Conservation (phyloP, 2,113 vertebrate species). For the Rhea americana region DNA sequence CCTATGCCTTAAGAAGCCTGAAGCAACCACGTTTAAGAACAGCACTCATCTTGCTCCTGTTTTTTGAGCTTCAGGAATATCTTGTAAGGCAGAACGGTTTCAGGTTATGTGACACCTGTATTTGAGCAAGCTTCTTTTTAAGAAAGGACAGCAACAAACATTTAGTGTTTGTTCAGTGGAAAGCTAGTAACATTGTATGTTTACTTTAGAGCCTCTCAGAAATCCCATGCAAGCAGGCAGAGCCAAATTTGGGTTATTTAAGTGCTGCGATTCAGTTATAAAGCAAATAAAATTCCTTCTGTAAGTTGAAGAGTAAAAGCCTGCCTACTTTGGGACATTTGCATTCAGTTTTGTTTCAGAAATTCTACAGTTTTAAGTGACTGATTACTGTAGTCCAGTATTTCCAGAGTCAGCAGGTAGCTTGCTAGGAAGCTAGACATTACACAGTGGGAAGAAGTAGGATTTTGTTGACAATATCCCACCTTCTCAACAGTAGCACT, state of each 20-base stretch:
- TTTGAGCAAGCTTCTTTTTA: neutral
- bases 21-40: neutral
- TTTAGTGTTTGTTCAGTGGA: neutral
- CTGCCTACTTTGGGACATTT: neutral
- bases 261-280: neutral
- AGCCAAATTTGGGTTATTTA: neutral
- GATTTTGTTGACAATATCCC: neutral
- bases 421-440: neutral
- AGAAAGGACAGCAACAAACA: neutral
- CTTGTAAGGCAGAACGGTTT: neutral
- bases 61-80: neutral
- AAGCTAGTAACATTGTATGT: neutral
- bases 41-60: neutral
- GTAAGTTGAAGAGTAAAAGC: neutral
- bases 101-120: fast-evolving
- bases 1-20: neutral
- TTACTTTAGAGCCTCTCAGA: neutral
- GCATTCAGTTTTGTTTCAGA: neutral
- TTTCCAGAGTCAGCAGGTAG: neutral
- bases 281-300: neutral
- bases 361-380: neutral
- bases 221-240: neutral
- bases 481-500: neutral
- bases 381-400: fast-evolving
- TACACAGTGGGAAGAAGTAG: neutral